phyloP scores from a whole-genome alignment of 1,140 invertebrate species.

The Drosophila leontia region DNA sequence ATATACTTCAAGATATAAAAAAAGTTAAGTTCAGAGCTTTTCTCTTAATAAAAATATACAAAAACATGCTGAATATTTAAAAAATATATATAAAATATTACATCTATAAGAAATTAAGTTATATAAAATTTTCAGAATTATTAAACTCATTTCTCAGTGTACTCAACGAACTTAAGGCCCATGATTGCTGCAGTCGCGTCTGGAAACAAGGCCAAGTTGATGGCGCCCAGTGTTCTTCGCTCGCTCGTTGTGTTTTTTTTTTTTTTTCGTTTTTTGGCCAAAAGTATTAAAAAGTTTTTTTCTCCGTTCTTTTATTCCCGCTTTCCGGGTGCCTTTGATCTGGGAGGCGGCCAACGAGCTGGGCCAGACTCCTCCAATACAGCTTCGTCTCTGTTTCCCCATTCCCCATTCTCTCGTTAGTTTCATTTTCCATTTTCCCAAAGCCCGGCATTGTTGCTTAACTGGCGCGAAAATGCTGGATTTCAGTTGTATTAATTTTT shows the following conservation, averaged over 20 bases:
- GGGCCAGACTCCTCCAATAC: slow-evolving; percentile 37
- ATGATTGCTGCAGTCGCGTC: slow-evolving; percentile 22
- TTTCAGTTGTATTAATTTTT: slow-evolving; percentile 71
- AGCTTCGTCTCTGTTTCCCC: slow-evolving; percentile 1
- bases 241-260: neutral
- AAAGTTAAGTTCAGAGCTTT: neutral
- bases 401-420: slow-evolving; percentile 1
- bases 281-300: slow-evolving; percentile 70
- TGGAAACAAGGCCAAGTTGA: slow-evolving; percentile 48
- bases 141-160: neutral
- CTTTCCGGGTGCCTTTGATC: slow-evolving; percentile 55
- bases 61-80: no score
- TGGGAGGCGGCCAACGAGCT: slow-evolving; percentile 14
- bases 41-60: neutral
- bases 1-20: no score
- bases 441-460: slow-evolving; percentile 28
- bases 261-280: slow-evolving; percentile 32
- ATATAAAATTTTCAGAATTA: no score
- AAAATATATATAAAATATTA: neutral
- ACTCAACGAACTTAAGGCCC: slow-evolving; percentile 6
- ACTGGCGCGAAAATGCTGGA: slow-evolving; percentile 65
- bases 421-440: neutral
- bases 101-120: neutral
- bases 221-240: slow-evolving; percentile 21
- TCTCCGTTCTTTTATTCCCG: slow-evolving; percentile 22